Evolutionary conservation across 2,113 vertebrate genomes (phyloP).

Genomic region (Synodontis membranacea): DNA sequence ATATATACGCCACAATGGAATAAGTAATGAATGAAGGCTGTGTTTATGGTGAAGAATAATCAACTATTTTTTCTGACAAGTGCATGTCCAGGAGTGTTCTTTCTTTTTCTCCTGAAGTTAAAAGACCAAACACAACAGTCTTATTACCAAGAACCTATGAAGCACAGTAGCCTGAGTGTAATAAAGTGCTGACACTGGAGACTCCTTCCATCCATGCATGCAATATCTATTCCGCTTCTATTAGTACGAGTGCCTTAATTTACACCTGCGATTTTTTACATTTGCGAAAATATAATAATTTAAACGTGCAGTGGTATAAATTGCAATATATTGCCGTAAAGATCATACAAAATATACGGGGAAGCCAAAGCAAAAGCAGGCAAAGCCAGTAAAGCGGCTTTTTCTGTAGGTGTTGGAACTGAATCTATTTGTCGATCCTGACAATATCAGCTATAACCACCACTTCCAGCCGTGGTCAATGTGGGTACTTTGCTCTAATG

Average conservation of each 20-base stretch:
- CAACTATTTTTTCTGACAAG: not conserved
- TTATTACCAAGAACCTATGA: not conserved
- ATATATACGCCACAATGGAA: not conserved
- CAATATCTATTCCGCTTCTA: too few species aligned
- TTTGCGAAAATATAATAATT: not conserved
- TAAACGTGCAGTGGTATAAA: not conserved
- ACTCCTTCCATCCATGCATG: not conserved
- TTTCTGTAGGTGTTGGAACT: not conserved
- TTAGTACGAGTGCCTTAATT: not conserved
- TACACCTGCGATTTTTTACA: not conserved
- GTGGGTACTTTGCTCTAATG: constrained; percentile 22
- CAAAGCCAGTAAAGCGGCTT: not conserved
- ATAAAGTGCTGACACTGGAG: not conserved
- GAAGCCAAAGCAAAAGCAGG: not conserved
- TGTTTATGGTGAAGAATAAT: not conserved
- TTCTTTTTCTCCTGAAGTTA: not conserved
- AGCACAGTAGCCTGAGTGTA: not conserved
- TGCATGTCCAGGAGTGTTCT: not conserved
- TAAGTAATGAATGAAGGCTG: not conserved
- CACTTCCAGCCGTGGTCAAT: constrained; percentile 23
- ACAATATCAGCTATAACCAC: constrained; percentile 12
- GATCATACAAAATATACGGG: not conserved
- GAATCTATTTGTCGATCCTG: constrained; percentile 13
- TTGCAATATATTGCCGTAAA: not conserved
- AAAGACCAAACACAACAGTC: not conserved